Base-by-base conservation (phyloP, 2,888 invertebrate genomes). In the Hydraecia micacea region DNA sequence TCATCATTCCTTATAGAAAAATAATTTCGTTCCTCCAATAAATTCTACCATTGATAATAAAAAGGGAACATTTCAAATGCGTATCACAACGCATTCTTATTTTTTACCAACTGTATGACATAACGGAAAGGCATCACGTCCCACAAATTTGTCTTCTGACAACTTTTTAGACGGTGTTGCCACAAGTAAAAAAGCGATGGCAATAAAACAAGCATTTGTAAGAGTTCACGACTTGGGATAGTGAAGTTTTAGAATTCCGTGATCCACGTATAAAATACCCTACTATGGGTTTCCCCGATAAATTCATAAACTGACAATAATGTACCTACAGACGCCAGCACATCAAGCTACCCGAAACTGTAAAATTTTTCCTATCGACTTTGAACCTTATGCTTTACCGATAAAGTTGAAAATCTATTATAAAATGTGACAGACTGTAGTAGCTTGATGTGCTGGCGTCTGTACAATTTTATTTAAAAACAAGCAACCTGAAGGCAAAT, bases 201-300 rank as follows among this genome's bases (percentile, higher is more conserved):
- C 89, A 94, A 94, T 95, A 93, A 94, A 95, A 94, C 92, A 94
- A 89, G 91, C 93, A 92, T 95, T 95, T 93, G 92, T 92, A 89
- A 90, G 91, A 91, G 90, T 92, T 92, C 88, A 87, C 89, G 90
- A 90, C 89, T 91, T 88, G 87, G 89, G 87, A 90, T 89, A 89
- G 91, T 88, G 85, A 92, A 93, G 91, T 93, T 92, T 88, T 88
- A 81, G 89, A 87, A 89, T 90, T 90, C 86, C 69, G 86, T 87
- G 89, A 89, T 87, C 85, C 81, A 83, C 79, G 85, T 83, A 84
- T 78, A 71, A 73, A 77, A 21, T 70, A 25, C 78, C 75, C 69
- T 89, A 87, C 89, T 79, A 80, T 42, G 77, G 79, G 73, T 42
- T 25, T 18, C n/a, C 18, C n/a, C 8, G 58, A 52, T 32, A 25